Base-by-base conservation (phyloP, 2,888 invertebrate genomes). In the Ecdyonurus torrentis region DNA sequence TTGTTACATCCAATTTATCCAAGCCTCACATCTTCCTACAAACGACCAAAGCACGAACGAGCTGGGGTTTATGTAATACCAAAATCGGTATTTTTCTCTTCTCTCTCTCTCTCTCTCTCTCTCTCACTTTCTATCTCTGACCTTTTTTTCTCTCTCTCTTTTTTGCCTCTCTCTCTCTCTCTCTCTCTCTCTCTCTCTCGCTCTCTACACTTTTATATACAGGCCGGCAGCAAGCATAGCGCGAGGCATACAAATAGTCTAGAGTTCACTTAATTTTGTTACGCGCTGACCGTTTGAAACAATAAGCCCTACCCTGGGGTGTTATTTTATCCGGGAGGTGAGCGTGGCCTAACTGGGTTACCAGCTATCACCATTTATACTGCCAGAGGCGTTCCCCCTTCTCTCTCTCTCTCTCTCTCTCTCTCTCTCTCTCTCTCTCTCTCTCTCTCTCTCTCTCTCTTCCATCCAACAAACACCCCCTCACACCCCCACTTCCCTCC, bases 191-290 rank as follows among this genome's bases (percentile, higher is more conserved):
- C 37, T 37, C 7, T 37, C 7, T 37, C 37, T 37, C 37, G 5
- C 37, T 37, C 15, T 37, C 37, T 37, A 37, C 37, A 10, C 37
- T 37, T 37, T 37, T 37, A 37, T 37, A 37, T 37, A n/a, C n/a
- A 37, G 37, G 7, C 37, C 5, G 37, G 37, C 37, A 37, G 15
- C 5, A 37, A 37, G 37, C 37, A 37, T 55, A 55, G 55, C 20
- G 55, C 55, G 7, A 22, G 59, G 63, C 58, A 63, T 63, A 63
- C 63, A 63, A 63, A 63, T 63, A 59, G 63, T 59, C 63, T 58
- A 25, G 61, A 59, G 63, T 24, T 63, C 63, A 63, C 63, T 63
- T 63, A 63, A 63, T 63, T 63, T 63, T 59, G 63, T 63, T 63
- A 63, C 52, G 50, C 58, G 25, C 62, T 58, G 63, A 63, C 59